phyloP scores from a whole-genome alignment of 2,888 invertebrate genomes.

The Halictus ligatus region DNA sequence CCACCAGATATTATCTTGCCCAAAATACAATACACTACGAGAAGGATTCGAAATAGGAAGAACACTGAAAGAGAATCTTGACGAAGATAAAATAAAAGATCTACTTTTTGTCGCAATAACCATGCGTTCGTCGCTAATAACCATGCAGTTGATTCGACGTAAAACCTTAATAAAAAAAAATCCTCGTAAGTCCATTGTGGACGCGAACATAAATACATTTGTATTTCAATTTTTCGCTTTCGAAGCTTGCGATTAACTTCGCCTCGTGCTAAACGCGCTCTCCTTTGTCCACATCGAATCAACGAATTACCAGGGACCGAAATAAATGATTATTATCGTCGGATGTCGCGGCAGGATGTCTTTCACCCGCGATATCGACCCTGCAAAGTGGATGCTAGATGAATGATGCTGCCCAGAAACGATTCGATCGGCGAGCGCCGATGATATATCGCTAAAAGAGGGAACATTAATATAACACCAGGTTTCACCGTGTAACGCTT shows the following conservation, averaged over 20 bases:
- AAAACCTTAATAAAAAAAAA: too few species aligned
- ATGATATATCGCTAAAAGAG: slow-evolving; percentile 48
- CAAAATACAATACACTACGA: too few species aligned
- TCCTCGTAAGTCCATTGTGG: not conserved
- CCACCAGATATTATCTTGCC: too few species aligned
- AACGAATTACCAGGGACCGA: slow-evolving; percentile 7
- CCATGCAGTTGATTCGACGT: too few species aligned
- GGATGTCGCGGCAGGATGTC: slow-evolving; percentile 26
- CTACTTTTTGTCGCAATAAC: too few species aligned
- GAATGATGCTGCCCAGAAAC: slow-evolving; percentile 49
- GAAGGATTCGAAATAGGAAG: too few species aligned
- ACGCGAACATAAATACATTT: too few species aligned
- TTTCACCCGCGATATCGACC: slow-evolving; percentile 11
- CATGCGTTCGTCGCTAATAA: too few species aligned
- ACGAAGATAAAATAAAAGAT: too few species aligned
- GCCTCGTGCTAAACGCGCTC: not conserved
- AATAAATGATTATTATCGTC: slow-evolving; percentile 39
- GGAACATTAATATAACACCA: slow-evolving; percentile 47
- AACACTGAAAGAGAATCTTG: too few species aligned
- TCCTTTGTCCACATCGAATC: not conserved
- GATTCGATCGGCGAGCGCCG: slow-evolving; percentile 45
- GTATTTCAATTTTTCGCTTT: not conserved
- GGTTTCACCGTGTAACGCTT: slow-evolving; percentile 47
- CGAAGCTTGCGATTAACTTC: not conserved
- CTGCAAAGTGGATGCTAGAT: slow-evolving; percentile 29